Conservation (phyloP, 2,888 invertebrate genomes). For the Torymus aiolomorphi region DNA sequence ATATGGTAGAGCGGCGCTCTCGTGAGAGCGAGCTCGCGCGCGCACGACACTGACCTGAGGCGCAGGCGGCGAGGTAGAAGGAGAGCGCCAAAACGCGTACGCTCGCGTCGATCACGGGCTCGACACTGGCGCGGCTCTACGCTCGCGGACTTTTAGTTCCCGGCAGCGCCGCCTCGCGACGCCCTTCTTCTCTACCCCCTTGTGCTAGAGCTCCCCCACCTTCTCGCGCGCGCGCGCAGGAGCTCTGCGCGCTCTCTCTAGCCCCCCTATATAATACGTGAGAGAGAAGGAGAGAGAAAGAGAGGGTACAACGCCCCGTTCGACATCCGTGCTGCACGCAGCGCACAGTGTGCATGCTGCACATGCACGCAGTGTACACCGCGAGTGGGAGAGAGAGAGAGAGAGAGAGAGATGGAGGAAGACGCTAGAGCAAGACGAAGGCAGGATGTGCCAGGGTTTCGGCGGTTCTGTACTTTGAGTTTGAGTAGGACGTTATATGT, state of each 20-base stretch:
- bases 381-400: too few species aligned
- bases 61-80: too few species aligned
- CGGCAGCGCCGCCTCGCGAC: constrained; percentile 72
- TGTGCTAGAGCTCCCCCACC: constrained; percentile 27
- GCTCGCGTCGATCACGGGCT: constrained; percentile 74
- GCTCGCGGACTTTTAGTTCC: constrained; percentile 72
- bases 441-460: too few species aligned
- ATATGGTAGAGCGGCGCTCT: too few species aligned
- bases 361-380: too few species aligned
- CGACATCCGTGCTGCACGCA: constrained; percentile 21
- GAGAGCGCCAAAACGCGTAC: constrained; percentile 64
- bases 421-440: too few species aligned
- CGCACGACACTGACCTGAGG: too few species aligned
- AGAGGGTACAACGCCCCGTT: constrained; percentile 47
- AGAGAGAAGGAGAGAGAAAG: neutral
- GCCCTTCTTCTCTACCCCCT: constrained; percentile 59
- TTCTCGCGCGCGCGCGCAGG: constrained; percentile 18
- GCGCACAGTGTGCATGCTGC: neutral
- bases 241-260: constrained; percentile 5
- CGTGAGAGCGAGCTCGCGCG: too few species aligned
- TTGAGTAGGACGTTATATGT: too few species aligned
- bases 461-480: too few species aligned
- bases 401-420: too few species aligned
- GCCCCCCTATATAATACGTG: constrained; percentile 5
- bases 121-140: constrained; percentile 72